Evolutionary conservation across 2,797 vertebrate genomes (phyloP), one percentile per base, ranked within the genome.

Genomic region (Fistularia tabacaria): DNA sequence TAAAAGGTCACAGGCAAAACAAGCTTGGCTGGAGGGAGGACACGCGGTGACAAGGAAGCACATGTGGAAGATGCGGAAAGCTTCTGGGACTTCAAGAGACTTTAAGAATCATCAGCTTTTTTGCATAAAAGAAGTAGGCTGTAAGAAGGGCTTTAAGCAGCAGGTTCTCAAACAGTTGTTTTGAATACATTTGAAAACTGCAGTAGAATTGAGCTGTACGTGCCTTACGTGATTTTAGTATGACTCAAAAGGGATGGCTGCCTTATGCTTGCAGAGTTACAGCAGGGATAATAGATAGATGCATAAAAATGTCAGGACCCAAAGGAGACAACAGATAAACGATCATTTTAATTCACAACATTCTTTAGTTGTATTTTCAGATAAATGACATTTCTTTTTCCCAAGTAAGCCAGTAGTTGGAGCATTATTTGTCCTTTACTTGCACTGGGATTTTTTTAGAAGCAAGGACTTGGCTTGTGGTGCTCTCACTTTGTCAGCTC

Each of bases 1-100:
- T 80, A 64, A 88, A 89, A 90, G 88, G 88, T 90, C 88, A 90
- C 70, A 62, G 77, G 70, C 81, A 82, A 83, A 81, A 79, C 84
- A 85, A 74, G 69, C 74, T 70, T 66, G 76, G 81, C 81, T 85
- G 62, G 69, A 81, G 80, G 85, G 76, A 71, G 68, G 83, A 81
- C 73, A 79, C 68, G 80, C 81, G 71, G 69, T 71, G 77, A 84
- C 72, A 65, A 70, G 71, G 77, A 82, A 57, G 74, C 83, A 76
- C 63, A 57, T 79, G 77, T 76, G 50, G 66, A 78, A 83, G 81
- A 79, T 47, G 60, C 73, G 51, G 4, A 66, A 71, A 78, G 65
- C 74, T 60, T 50, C 48, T 56, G 74, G 71, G 71, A 77, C 74
- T 63, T 63, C 39, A 51, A 48, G 56, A 66, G 68, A 73, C 64